Conservation (phyloP, 2,797 vertebrate species). For the Coendou prehensilis region DNA sequence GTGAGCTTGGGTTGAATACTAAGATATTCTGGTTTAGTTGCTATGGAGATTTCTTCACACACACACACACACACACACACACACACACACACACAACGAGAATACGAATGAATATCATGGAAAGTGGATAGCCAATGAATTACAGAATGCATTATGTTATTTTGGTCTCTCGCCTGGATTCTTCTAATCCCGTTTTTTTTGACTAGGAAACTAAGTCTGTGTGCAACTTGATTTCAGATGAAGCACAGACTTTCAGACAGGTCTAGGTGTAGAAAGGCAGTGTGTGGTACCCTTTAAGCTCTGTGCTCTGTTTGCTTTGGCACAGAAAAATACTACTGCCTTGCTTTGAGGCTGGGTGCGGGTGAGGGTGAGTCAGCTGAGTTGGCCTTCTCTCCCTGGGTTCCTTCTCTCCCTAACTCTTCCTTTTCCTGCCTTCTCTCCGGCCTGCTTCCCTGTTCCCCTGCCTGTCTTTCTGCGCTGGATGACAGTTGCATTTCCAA, state of each 20-base stretch:
- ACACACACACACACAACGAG: background rate
- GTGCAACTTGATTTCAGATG: background rate
- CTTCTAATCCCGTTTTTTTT: background rate
- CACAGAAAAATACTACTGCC: background rate
- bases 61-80: background rate
- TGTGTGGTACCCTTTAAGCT: accelerated
- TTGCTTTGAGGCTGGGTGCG: background rate
- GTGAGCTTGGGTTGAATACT: background rate
- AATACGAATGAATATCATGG: background rate
- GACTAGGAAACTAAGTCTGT: background rate
- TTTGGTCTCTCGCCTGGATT: background rate
- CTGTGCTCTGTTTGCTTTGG: background rate
- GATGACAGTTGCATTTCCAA: background rate
- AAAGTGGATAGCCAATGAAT: background rate
- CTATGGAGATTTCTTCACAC: constrained; percentile 63
- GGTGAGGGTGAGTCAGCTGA: background rate
- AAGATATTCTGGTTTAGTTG: constrained; percentile 59
- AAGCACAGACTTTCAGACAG: background rate
- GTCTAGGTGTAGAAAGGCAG: accelerated
- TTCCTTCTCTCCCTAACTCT: accelerated
- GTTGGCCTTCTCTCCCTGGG: background rate
- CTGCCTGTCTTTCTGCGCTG: background rate
- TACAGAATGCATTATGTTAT: background rate
- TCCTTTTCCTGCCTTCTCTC: background rate
- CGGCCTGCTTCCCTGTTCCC: no score